Conservation (phyloP, 2,797 vertebrate genomes). For the Pangasius larnaudii region DNA sequence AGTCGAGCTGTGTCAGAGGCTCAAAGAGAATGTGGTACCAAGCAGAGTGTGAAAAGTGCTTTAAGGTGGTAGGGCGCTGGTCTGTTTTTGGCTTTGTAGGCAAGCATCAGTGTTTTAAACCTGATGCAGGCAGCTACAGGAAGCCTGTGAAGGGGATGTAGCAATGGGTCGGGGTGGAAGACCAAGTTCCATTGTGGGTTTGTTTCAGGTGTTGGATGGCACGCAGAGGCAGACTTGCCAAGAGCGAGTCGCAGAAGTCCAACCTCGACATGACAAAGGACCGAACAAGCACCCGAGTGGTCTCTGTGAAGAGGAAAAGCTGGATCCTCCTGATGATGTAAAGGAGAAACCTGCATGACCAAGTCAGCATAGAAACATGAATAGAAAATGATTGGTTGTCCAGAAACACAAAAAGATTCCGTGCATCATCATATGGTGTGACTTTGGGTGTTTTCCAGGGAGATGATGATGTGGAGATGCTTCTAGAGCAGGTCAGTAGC, state of each 20-base stretch:
- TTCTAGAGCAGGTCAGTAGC: neutral
- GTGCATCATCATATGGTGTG: neutral
- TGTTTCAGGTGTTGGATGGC: neutral
- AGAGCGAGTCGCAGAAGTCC: neutral
- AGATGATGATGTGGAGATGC: neutral
- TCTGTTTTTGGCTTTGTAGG: neutral
- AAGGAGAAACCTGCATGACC: neutral
- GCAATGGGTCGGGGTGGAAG: neutral
- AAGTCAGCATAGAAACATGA: neutral
- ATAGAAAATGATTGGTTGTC: neutral
- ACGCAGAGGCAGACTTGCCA: neutral
- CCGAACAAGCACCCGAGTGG: neutral
- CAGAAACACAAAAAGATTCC: neutral
- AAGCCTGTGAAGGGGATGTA: neutral
- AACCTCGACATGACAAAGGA: neutral
- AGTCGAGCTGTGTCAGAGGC: neutral
- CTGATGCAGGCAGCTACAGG: neutral
- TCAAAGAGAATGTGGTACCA: neutral
- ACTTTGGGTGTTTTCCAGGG: neutral
- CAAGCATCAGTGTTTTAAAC: neutral
- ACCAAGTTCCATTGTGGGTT: neutral
- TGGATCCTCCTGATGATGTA: neutral
- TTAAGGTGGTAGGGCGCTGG: neutral
- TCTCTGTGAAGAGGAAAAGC: neutral
- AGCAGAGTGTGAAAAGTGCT: neutral